These are phyloP conservation scores for Quadroppia sp. DNA, from an alignment of 2,888 invertebrate species.

Conservation along the genomic window DNA sequence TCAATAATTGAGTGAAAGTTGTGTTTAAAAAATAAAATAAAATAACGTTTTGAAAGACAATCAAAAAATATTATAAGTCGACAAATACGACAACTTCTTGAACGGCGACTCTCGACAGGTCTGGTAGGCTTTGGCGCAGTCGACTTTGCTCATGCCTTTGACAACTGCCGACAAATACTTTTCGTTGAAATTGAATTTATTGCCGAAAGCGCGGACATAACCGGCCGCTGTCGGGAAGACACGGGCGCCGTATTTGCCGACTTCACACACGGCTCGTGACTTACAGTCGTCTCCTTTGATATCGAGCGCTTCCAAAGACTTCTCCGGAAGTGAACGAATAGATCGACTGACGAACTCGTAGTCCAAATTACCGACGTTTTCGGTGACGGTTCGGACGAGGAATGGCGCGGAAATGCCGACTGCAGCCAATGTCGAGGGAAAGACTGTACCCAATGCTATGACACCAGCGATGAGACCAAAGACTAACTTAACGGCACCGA, in stretches of 20 bases:
- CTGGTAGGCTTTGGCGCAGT: conserved; percentile 2
- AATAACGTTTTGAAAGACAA: not conserved
- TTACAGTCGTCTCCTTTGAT: conserved; percentile 38
- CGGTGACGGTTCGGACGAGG: conserved; percentile 11
- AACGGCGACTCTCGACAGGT: conserved; percentile 23
- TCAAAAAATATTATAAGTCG: conserved; percentile 21
- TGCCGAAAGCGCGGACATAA: not conserved
- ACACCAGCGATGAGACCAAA: not conserved
- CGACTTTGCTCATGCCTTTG: conserved; percentile 20
- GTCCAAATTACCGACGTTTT: conserved; percentile 23
- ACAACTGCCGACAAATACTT: conserved; percentile 30
- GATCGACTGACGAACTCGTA: conserved; percentile 32
- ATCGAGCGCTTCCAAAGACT: conserved; percentile 39
- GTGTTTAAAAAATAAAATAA: not conserved
- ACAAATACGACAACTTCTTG: conserved; percentile 42
- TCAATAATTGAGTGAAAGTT: not conserved
- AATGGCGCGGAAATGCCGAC: conserved; percentile 7
- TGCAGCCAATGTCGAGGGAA: not conserved
- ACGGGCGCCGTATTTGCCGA: conserved; percentile 22
- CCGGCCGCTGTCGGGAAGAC: conserved; percentile 18
- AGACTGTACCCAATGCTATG: not conserved
- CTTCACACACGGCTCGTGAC: conserved; percentile 40
- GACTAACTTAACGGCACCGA: conserved; percentile 25
- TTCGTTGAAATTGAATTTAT: conserved; percentile 11
- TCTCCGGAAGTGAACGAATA: conserved; percentile 37